phyloP scores from a whole-genome alignment of 2,797 vertebrate genomes.

The Falco cherrug region DNA sequence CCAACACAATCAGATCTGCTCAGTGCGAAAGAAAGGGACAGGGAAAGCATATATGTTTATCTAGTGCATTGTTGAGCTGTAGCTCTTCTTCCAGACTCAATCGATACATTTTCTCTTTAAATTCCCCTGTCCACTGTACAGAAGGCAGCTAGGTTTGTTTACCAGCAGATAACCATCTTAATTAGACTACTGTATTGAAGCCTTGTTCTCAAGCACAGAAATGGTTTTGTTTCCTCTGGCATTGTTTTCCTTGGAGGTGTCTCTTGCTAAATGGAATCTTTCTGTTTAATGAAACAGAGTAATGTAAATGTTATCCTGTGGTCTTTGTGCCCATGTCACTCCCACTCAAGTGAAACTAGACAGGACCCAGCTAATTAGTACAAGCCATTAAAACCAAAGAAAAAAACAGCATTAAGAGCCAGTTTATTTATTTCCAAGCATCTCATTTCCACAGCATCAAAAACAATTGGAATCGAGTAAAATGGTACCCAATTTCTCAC shows the following conservation, averaged over 20 bases:
- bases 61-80: background rate
- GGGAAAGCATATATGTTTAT: slow-evolving; percentile 8
- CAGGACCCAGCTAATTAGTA: slow-evolving; percentile 48
- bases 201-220: slow-evolving; percentile 45
- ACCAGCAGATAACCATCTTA: slow-evolving; percentile 71
- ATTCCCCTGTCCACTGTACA: background rate
- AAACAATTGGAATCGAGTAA: background rate
- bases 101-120: slow-evolving; percentile 43
- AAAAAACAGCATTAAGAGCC: background rate
- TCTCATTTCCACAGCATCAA: background rate
- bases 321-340: slow-evolving; percentile 16
- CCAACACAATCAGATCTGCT: background rate
- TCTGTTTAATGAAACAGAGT: slow-evolving; percentile 40
- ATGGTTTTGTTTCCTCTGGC: slow-evolving; percentile 40
- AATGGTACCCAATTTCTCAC: background rate
- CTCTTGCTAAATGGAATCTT: slow-evolving; percentile 30
- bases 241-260: slow-evolving; percentile 48
- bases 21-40: background rate
- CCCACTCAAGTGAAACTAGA: slow-evolving; percentile 34
- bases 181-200: slow-evolving; percentile 68
- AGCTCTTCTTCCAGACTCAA: slow-evolving; percentile 27
- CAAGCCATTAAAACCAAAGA: slow-evolving; percentile 27
- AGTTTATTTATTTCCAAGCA: slow-evolving; percentile 47
- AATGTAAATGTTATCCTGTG: slow-evolving; percentile 38
- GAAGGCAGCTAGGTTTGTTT: slow-evolving; percentile 64